Conservation (phyloP, 1,140 invertebrate genomes). For the Frieseomelitta varia region DNA sequence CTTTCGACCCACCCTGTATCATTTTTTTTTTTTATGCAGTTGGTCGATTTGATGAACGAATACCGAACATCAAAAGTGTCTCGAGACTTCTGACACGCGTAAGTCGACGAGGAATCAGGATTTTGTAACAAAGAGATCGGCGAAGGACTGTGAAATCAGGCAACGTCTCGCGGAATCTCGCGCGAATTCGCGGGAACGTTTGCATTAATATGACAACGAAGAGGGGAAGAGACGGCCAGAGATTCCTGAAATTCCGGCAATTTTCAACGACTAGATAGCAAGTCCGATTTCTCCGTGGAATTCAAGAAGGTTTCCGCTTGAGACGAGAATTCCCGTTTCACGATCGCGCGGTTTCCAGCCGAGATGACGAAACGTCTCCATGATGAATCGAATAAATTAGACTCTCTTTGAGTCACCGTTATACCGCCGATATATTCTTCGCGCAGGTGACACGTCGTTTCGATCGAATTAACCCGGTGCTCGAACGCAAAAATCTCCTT, state of each 20-base stretch:
- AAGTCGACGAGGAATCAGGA: not conserved
- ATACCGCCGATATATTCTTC: not conserved
- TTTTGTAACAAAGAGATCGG: not conserved
- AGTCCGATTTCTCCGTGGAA: slow-evolving; percentile 21
- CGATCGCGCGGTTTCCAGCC: not conserved
- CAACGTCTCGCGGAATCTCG: not conserved
- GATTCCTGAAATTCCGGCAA: slow-evolving; percentile 38
- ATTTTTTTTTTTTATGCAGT: too few species aligned
- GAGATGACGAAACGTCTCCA: not conserved
- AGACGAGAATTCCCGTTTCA: not conserved
- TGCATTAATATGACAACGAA: not conserved
- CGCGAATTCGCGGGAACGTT: not conserved
- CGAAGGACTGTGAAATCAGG: not conserved
- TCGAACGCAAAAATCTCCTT: not conserved
- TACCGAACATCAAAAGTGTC: too few species aligned
- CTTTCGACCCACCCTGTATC: too few species aligned
- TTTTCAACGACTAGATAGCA: not conserved
- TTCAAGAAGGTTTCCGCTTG: not conserved
- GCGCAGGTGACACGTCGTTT: not conserved
- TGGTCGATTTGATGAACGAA: too few species aligned
- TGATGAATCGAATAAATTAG: slow-evolving; percentile 9
- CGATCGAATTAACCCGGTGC: not conserved
- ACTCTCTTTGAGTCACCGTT: not conserved
- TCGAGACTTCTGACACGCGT: not conserved
- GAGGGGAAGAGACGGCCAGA: not conserved